Conservation (phyloP, 2,797 vertebrate genomes). For the Takifugu ocellatus region DNA sequence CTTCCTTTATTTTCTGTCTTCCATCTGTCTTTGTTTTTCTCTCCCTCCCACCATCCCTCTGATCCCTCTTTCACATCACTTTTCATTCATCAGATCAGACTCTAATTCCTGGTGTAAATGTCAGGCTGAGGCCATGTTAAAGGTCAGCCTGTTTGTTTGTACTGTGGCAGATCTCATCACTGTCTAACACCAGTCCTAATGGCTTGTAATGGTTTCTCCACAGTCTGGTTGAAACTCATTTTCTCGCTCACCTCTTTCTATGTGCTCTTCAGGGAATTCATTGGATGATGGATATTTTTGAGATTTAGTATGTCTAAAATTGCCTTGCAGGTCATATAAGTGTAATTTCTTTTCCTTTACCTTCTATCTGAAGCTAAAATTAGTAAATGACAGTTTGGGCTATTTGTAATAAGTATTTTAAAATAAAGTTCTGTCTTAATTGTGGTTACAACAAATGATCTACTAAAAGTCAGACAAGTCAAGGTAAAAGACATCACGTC, state of each 20-base stretch:
- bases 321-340: too few relatives aligned
- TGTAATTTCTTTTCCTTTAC: too few relatives aligned
- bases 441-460: too few relatives aligned
- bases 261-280: conserved; percentile 12
- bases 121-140: conserved; percentile 65
- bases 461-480: too few relatives aligned
- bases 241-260: conserved; percentile 36
- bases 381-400: neutral
- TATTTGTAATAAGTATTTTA: too few relatives aligned
- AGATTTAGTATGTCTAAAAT: too few relatives aligned
- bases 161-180: conserved; percentile 63
- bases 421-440: too few relatives aligned
- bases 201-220: conserved; percentile 62
- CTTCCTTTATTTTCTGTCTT: conserved; percentile 1
- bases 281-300: conserved; percentile 20
- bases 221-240: conserved; percentile 62
- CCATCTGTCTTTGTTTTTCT: conserved; percentile 16
- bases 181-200: conserved; percentile 67
- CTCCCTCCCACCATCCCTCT: conserved; percentile 3
- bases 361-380: neutral
- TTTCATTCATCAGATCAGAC: conserved; percentile 54
- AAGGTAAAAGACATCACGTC: too few relatives aligned
- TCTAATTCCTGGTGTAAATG: conserved; percentile 66
- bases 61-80: conserved; percentile 22
- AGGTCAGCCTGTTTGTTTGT: conserved; percentile 75